These are phyloP conservation scores for Macrosteles quadrilineatus DNA, from an alignment of 1,140 invertebrate genomes.

Conservation along the genomic window DNA sequence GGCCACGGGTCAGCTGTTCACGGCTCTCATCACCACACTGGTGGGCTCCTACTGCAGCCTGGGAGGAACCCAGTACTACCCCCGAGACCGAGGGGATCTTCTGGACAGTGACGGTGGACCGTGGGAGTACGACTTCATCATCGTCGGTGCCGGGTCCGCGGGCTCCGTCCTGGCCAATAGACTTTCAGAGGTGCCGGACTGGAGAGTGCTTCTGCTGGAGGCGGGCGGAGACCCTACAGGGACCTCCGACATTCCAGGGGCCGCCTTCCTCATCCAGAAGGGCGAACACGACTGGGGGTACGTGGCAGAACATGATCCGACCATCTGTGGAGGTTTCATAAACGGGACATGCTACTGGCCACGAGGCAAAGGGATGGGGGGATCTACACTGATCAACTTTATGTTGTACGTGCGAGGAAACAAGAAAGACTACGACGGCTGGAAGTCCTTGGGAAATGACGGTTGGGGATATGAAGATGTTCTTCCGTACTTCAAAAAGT, in stretches of 20 bases:
- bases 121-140: conserved; percentile 54
- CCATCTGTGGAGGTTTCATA: conserved; percentile 49
- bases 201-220: conserved; percentile 67
- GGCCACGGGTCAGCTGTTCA: conserved; percentile 12
- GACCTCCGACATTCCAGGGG: conserved; percentile 48
- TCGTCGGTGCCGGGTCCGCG: conserved; percentile 63
- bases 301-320: conserved; percentile 54
- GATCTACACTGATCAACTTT: conserved; percentile 61
- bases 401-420: conserved; percentile 65
- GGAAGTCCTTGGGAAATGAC: conserved; percentile 62
- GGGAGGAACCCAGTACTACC: conserved; percentile 5
- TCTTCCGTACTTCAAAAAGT: conserved; percentile 60
- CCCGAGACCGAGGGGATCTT: background rate
- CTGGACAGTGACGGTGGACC: conserved; percentile 9
- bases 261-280: conserved; percentile 49
- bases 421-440: conserved; percentile 68
- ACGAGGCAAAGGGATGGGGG: conserved; percentile 61
- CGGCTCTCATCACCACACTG: background rate
- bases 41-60: conserved; percentile 1
- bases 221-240: conserved; percentile 69
- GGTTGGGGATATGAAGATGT: conserved; percentile 65
- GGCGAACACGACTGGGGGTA: conserved; percentile 61
- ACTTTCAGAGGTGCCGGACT: conserved; percentile 56
- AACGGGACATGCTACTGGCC: conserved; percentile 75
- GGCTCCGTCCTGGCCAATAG: conserved; percentile 67